phyloP scores from a whole-genome alignment of 2,113 vertebrate species.

The Bubo scandiacus region DNA sequence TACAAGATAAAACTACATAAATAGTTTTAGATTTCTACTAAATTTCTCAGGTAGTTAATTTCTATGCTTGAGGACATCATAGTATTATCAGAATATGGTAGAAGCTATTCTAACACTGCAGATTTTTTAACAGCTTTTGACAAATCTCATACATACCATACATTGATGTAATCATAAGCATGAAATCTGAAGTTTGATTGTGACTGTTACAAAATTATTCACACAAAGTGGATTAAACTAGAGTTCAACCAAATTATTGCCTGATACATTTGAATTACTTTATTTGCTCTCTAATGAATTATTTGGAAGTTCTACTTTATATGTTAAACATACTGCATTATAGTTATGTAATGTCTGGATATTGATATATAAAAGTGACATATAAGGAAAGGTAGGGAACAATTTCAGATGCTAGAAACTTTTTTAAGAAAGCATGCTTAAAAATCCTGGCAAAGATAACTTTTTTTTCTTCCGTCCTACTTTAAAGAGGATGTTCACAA shows the following conservation, averaged over 20 bases:
- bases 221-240: not conserved
- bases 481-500: not conserved
- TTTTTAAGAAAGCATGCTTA: not conserved
- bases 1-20: not conserved
- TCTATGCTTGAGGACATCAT: not conserved
- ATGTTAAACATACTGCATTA: not conserved
- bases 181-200: not conserved
- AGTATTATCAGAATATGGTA: not conserved
- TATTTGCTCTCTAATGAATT: not conserved
- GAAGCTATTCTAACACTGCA: not conserved
- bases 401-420: not conserved
- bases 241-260: not conserved
- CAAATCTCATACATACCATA: not conserved
- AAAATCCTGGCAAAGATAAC: not conserved
- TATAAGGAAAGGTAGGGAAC: not conserved
- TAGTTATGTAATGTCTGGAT: not conserved
- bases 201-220: not conserved
- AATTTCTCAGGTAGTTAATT: not conserved
- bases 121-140: not conserved
- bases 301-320: not conserved
- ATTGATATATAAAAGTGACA: not conserved
- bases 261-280: not conserved
- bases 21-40: not conserved
- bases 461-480: fast-evolving
- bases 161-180: not conserved